Conservation (phyloP, 2,797 vertebrate genomes). For the Ceryle rudis region DNA sequence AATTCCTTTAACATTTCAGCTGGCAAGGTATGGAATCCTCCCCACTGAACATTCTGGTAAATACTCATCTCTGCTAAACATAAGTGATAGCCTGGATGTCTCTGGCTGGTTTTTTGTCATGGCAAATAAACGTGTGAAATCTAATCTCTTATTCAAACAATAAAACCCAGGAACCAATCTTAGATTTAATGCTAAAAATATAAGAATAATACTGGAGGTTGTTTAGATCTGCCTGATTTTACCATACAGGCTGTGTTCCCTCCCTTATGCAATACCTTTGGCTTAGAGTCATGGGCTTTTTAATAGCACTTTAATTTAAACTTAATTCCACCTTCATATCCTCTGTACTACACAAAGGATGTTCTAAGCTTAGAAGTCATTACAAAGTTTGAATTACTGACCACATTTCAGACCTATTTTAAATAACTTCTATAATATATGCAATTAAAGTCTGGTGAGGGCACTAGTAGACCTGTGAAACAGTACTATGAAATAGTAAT, state of each 20-base stretch:
- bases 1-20: neutral
- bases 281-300: neutral
- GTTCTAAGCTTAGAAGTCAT: neutral
- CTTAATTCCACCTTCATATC: conserved; percentile 1
- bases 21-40: neutral
- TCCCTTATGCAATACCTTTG: neutral
- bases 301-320: conserved; percentile 18
- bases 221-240: neutral
- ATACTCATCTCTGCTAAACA: neutral
- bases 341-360: neutral
- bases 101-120: neutral
- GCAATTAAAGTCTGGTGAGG: neutral
- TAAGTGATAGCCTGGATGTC: neutral
- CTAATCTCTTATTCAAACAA: neutral
- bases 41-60: neutral
- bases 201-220: neutral
- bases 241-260: neutral
- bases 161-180: neutral
- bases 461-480: neutral
- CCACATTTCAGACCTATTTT: neutral
- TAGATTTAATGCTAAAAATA: neutral
- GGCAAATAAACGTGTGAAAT: neutral
- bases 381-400: neutral
- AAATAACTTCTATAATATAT: neutral
- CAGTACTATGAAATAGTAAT: neutral